Percentiles rank a stretch among this genome's conserved stretches.
Evolutionary conservation across 2,888 invertebrate species (phyloP).

Genomic region (Loripinus fragilis): DNA sequence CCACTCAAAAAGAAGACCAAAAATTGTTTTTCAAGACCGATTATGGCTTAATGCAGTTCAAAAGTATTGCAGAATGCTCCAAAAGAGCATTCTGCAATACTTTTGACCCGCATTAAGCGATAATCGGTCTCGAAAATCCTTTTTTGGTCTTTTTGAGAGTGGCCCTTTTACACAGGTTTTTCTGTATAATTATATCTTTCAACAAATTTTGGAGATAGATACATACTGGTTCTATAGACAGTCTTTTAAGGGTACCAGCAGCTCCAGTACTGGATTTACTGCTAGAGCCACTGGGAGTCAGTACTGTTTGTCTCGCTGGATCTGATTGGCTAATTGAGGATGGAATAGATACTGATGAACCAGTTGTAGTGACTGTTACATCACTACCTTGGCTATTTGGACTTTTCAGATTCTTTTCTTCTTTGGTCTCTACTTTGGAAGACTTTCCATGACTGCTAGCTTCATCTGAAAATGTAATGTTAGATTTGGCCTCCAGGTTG

Average conservation of each 20-base stretch:
- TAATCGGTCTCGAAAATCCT: too few species aligned
- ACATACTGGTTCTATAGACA: slow-evolving; percentile 12
- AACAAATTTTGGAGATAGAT: too few species aligned
- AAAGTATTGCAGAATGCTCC: too few species aligned
- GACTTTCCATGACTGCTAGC: background rate
- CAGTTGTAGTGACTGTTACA: slow-evolving; percentile 50
- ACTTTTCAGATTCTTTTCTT: background rate
- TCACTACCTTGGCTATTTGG: slow-evolving; percentile 46
- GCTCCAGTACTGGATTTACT: slow-evolving; percentile 19
- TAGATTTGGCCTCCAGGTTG: too few species aligned
- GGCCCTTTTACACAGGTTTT: too few species aligned
- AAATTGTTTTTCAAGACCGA: too few species aligned
- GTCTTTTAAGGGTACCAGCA: background rate
- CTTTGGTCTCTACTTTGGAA: background rate
- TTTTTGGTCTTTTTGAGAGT: too few species aligned
- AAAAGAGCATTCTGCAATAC: too few species aligned
- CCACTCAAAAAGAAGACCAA: too few species aligned
- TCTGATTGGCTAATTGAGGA: slow-evolving; percentile 53
- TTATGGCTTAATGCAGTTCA: too few species aligned
- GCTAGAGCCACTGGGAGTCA: slow-evolving; percentile 40
- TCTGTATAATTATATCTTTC: too few species aligned
- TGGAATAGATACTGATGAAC: slow-evolving; percentile 51
- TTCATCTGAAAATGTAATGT: background rate
- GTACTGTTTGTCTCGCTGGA: slow-evolving; percentile 29
- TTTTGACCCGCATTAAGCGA: too few species aligned